phyloP scores from a whole-genome alignment of 2,113 vertebrate genomes.

The Octodon degus region DNA sequence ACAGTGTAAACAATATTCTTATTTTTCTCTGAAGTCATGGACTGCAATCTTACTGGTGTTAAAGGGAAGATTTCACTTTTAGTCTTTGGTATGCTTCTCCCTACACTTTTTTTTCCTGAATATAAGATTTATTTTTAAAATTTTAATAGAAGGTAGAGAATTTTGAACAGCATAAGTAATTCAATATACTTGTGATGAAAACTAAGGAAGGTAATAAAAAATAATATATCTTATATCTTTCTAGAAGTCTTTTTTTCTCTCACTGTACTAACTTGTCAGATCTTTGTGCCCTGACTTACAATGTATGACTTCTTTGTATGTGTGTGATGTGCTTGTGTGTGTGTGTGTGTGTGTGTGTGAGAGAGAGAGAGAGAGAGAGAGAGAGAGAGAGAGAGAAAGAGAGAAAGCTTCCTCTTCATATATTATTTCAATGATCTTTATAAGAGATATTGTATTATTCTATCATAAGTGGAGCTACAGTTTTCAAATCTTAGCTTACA shows the following conservation, averaged over 20 bases:
- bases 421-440: not conserved
- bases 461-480: constrained; percentile 9
- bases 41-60: not conserved
- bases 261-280: not conserved
- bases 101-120: not conserved
- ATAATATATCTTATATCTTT: not conserved
- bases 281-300: not conserved
- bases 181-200: not conserved
- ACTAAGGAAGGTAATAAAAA: not conserved
- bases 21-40: not conserved
- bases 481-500: not conserved
- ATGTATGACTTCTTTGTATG: not conserved
- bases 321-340: not conserved
- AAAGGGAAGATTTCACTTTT: not conserved
- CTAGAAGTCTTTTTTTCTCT: not conserved
- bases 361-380: too few relatives aligned
- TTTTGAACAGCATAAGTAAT: not conserved
- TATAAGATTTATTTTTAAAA: not conserved
- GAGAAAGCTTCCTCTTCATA: not conserved
- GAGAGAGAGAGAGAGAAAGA: too few relatives aligned
- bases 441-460: not conserved
- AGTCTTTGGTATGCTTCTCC: not conserved
- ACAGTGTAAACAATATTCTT: not conserved
- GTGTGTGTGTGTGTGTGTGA: not conserved
- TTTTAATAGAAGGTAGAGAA: not conserved